phyloP scores from a whole-genome alignment of 2,113 vertebrate genomes.

The Psephotus haematonotus region DNA sequence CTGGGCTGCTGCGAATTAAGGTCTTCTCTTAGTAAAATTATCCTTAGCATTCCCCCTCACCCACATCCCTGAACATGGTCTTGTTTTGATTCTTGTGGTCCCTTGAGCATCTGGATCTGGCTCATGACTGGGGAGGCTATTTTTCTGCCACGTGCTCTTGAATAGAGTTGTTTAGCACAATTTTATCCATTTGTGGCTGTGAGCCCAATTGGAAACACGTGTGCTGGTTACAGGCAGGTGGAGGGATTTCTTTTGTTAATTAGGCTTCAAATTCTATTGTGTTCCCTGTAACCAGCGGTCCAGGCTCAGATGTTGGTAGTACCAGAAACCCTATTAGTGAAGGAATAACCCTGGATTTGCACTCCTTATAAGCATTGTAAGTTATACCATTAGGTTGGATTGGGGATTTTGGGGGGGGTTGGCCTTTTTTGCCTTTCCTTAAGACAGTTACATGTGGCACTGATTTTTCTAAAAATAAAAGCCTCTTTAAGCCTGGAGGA shows the following conservation, averaged over 20 bases:
- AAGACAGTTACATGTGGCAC: neutral
- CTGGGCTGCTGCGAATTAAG: neutral
- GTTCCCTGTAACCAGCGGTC: slow-evolving; percentile 21
- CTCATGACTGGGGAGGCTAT: neutral
- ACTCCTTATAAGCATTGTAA: neutral
- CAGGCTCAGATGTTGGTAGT: neutral
- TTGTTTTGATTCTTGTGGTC: slow-evolving; percentile 35
- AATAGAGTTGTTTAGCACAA: slow-evolving; percentile 34
- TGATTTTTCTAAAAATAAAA: neutral
- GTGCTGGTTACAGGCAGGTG: slow-evolving; percentile 53
- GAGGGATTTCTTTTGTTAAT: slow-evolving; percentile 51
- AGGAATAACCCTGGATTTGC: slow-evolving; percentile 6
- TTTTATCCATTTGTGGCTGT: slow-evolving; percentile 32
- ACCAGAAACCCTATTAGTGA: neutral
- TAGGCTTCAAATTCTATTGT: slow-evolving; percentile 48
- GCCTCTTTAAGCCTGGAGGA: neutral
- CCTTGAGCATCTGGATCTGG: slow-evolving; percentile 33
- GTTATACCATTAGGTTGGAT: neutral
- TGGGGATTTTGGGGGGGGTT: neutral
- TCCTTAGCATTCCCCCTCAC: neutral
- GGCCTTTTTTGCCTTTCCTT: neutral
- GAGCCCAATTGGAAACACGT: slow-evolving; percentile 49
- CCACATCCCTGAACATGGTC: neutral
- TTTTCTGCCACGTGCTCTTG: neutral
- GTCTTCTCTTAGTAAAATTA: neutral